Conservation (phyloP, 2,797 vertebrate species). For the Pyrocephalus nanus region DNA sequence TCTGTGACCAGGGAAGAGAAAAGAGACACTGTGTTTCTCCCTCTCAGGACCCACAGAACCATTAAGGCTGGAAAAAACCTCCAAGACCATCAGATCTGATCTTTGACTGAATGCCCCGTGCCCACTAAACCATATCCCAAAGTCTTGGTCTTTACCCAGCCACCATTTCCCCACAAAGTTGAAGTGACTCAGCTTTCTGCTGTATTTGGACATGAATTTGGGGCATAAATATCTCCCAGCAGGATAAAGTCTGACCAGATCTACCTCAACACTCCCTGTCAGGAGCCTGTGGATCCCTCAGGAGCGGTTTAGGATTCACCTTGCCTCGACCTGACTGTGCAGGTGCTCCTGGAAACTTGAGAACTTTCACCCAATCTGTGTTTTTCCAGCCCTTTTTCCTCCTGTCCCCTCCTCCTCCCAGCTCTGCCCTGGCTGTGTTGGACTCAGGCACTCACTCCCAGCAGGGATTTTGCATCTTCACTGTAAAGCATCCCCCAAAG, state of each 20-base stretch:
- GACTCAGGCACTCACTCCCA: not conserved
- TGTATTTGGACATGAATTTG: not conserved
- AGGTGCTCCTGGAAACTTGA: not conserved
- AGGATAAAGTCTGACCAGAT: not conserved
- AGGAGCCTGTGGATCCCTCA: not conserved
- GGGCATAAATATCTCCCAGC: not conserved
- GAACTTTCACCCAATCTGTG: not conserved
- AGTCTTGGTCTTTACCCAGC: not conserved
- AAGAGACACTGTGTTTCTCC: rapidly evolving
- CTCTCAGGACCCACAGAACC: not conserved
- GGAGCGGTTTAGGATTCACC: not conserved
- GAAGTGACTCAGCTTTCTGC: not conserved
- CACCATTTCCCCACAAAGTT: too few species aligned
- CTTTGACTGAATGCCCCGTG: not conserved
- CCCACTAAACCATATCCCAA: too few species aligned
- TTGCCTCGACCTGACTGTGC: not conserved
- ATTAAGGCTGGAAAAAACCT: not conserved
- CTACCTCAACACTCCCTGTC: not conserved
- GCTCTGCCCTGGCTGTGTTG: not conserved
- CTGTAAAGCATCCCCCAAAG: not conserved
- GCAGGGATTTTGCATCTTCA: not conserved
- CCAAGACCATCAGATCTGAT: not conserved
- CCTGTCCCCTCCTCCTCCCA: not conserved
- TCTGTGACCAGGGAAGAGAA: not conserved
- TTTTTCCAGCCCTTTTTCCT: not conserved